Base-by-base conservation (phyloP, 2,797 vertebrate genomes). In the Notolabrus celidotus region DNA sequence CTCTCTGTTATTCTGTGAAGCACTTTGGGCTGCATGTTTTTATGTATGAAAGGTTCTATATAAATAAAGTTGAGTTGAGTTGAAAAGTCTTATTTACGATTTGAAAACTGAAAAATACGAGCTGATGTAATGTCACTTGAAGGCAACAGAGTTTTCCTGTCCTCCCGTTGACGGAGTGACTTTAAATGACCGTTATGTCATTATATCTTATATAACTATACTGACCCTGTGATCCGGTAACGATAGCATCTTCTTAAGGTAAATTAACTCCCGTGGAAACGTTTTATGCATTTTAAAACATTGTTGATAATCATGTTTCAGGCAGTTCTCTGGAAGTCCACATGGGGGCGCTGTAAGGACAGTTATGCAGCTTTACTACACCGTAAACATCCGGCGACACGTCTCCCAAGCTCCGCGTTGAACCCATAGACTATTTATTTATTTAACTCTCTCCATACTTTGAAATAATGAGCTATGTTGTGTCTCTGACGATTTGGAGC, bases 371-470 rank as follows among this genome's bases (percentile, higher is more conserved):
- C 8, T 72, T 9, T 9, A 10, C 2, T 1, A 15, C 0, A 10
- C 7, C 33, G 54, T 86, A 89, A 88, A 91, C 90, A 89, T 92
- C 90, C 92, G 90, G 91, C 85, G 87, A 92, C 92, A 92, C 90
- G 92, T 93, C 77, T 46, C 27, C 0, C 5, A 15, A 46, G 5
- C 60, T 39, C 23, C 51, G 10, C 12, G 16, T 22, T 4, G 20
- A 58, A 7, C n/a, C 31, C 39, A 1, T 25, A 19, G 50, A 7
- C 34, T 66, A 1, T 39, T 67, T 36, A 58, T 52, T 38, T 3
- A 63, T 50, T 58, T 16, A 33, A 58, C 22, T 19, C 25, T 12
- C 20, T 33, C 1, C 55, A 33, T 38, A 22, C 8, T 52, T 47
- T 33, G 23, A 16, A 50, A 65, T 29, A 7, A 56, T 27, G 20